A percentile compares a stretch with the other conserved stretches of the same genome.
Evolutionary conservation across 2,888 invertebrate genomes (phyloP).

Genomic region (Mesochorus sp.): DNA sequence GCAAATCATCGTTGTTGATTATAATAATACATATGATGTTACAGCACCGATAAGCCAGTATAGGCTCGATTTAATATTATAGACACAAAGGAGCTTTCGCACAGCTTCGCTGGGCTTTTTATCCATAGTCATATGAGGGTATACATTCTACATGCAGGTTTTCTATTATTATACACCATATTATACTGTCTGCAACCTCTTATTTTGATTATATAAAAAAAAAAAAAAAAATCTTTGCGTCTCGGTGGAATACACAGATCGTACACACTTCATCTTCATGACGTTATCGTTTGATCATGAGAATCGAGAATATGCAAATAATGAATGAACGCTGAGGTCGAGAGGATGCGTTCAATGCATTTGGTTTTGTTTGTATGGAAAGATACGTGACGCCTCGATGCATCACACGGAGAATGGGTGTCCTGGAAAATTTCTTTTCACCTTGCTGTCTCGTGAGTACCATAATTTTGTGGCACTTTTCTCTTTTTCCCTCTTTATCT

Average conservation of each 20-base stretch:
- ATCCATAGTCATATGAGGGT: too few relatives aligned
- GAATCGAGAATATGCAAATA: constrained; percentile 54
- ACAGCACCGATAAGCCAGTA: background rate
- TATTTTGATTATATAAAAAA: too few relatives aligned
- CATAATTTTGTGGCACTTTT: background rate
- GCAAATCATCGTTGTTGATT: background rate
- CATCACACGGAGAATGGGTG: constrained; percentile 25
- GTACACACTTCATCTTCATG: background rate
- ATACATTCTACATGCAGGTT: background rate
- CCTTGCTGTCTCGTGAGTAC: constrained; percentile 25
- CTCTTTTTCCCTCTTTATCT: background rate
- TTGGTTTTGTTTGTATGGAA: constrained; percentile 22
- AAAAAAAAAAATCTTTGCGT: constrained; percentile 20
- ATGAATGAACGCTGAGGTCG: constrained; percentile 7
- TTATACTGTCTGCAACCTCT: constrained; percentile 23
- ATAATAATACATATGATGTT: background rate
- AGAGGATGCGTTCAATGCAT: constrained; percentile 40
- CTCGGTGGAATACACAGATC: constrained; percentile 9
- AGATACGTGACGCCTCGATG: constrained; percentile 46
- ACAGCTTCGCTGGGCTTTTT: background rate
- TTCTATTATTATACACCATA: background rate
- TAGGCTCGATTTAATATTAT: background rate
- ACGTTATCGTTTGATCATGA: constrained; percentile 57
- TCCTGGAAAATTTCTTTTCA: constrained; percentile 50
- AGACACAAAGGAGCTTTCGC: constrained; percentile 12